Percentiles rank a stretch among this genome's conserved stretches.
Conservation (phyloP, 1,140 invertebrate genomes). For the Drosophila pachea region DNA sequence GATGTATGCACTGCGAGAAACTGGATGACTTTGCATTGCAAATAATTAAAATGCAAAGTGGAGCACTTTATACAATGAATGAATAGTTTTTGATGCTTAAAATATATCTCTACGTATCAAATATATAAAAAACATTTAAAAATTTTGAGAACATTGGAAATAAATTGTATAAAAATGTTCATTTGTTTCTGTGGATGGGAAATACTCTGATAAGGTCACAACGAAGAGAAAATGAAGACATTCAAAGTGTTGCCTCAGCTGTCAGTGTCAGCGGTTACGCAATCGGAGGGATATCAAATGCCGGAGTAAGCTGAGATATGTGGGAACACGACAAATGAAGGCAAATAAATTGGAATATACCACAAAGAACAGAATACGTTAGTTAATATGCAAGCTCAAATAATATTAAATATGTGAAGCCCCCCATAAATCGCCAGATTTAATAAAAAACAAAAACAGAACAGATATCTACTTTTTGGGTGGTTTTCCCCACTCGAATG, state of each 20-base stretch:
- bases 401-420: conserved; percentile 12
- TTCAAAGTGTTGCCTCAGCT: conserved; percentile 8
- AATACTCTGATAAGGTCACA: conserved; percentile 6
- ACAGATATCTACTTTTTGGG: conserved; percentile 4
- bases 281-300: conserved; percentile 8
- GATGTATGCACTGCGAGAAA: background rate
- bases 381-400: background rate
- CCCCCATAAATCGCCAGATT: conserved; percentile 16
- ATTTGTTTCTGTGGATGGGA: conserved; percentile 8
- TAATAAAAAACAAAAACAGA: background rate
- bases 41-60: too few species aligned
- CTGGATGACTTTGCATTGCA: too few species aligned
- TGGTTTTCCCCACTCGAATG: conserved; percentile 29
- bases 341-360: background rate
- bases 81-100: background rate
- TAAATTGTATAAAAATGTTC: too few species aligned
- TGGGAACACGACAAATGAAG: conserved; percentile 9
- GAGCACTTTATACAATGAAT: too few species aligned
- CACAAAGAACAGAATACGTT: background rate
- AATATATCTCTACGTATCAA: background rate
- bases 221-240: conserved; percentile 4
- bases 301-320: conserved; percentile 17
- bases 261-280: conserved; percentile 9
- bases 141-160: too few species aligned
- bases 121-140: background rate